Base-by-base conservation (phyloP, 2,888 invertebrate genomes). In the Periphyllus acericola region DNA sequence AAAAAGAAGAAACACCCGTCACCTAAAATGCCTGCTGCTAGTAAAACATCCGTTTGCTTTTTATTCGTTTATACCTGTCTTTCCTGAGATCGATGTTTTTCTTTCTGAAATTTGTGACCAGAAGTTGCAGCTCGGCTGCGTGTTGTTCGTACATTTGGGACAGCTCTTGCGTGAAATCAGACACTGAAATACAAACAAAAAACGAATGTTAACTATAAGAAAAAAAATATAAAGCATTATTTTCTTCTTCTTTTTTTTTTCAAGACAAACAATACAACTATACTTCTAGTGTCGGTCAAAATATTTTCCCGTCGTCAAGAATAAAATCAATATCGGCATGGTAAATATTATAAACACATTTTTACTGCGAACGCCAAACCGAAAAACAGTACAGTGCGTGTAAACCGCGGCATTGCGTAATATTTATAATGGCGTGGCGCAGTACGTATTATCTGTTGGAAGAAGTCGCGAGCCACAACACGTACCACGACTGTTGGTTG, bases 121-220 rank as follows among this genome's bases (percentile, higher is more conserved):
- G 93, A 90, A 95, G 93, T 91, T 97, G 96, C 90, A 97, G 93
- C 91, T 96, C 96, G 90, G 96, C 95, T 25, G 97, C 96, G 92
- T 97, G 97, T 90, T 95, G 95, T 92, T 97, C 97, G 93, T 97
- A 96, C 91, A 96, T 94, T 91, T 96, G 95, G 89, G 97, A 96
- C 92, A 97, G 93, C 92, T 97, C 96, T 91, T 96, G 96, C 89
- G 96, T 96, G 93, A 97, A 97, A 93, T 97, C 97, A 90, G 97
- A 95, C 92, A 97, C 97, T 97, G 94, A 25, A 95, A 94, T 91
- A 92, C 90, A 36, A 74, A 55, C 1, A 72, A 25, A 72, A 34
- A 55, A 19, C 5, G 2, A n/a, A 1, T 66, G 66, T 66, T 25
- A 66, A 66, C 25, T 66, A 66, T 66, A 25, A 4, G 14, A 25